Percentiles rank a stretch among this genome's conserved stretches.
These are phyloP conservation scores for Perognathus longimembris DNA, from an alignment of 2,113 vertebrate genomes.

Conservation along the genomic window DNA sequence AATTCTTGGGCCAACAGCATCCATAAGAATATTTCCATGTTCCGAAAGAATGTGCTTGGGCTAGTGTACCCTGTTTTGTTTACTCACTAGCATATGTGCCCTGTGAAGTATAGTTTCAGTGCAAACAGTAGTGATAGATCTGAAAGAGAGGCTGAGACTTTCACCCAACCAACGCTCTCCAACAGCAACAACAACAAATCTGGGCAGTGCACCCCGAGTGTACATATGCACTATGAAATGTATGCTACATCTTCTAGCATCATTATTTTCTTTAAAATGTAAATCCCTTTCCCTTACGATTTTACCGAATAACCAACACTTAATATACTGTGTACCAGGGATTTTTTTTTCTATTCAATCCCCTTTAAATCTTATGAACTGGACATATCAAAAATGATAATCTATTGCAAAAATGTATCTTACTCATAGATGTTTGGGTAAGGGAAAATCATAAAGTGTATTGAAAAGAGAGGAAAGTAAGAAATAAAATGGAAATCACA, in stretches of 20 bases:
- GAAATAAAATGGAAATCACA: too few species aligned
- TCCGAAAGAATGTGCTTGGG: background rate
- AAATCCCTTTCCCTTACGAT: background rate
- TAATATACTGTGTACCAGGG: background rate
- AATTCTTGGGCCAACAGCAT: background rate
- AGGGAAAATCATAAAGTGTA: background rate
- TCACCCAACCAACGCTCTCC: background rate
- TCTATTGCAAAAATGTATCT: background rate
- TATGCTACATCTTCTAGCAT: background rate
- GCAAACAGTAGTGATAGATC: fast-evolving
- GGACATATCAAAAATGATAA: background rate
- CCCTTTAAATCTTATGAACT: background rate
- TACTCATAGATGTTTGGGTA: background rate
- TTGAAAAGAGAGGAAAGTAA: background rate
- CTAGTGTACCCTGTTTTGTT: fast-evolving
- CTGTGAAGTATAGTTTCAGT: background rate
- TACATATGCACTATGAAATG: fast-evolving
- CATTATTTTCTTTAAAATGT: background rate
- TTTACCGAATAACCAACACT: background rate
- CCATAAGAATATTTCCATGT: background rate
- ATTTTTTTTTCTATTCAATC: background rate
- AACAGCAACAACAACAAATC: background rate
- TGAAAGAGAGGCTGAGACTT: background rate
- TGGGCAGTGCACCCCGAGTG: fast-evolving
- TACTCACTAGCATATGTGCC: background rate